A percentile compares a stretch with the other conserved stretches of the same genome.
Conservation (phyloP, 2,797 vertebrate species). For the Rallus crepitans region DNA sequence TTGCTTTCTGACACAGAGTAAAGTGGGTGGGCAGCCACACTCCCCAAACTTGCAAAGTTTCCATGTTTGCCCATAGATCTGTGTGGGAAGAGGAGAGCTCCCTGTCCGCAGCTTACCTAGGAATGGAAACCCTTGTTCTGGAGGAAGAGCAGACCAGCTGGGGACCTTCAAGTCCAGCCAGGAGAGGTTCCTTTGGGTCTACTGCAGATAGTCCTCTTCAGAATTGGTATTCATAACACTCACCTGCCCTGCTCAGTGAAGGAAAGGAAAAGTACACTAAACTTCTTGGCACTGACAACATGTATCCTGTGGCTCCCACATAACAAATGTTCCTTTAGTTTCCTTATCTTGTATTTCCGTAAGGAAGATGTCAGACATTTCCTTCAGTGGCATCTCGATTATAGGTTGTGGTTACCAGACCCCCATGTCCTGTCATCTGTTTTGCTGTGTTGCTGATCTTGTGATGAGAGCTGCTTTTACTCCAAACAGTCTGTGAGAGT, state of each 20-base stretch:
- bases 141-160: neutral
- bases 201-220: neutral
- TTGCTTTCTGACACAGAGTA: neutral
- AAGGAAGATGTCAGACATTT: neutral
- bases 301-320: fast-evolving
- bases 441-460: neutral
- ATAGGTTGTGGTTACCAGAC: neutral
- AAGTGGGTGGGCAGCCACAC: neutral
- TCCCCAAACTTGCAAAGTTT: neutral
- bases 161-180: neutral
- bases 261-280: neutral
- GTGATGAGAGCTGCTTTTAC: neutral
- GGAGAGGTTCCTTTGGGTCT: neutral
- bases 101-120: neutral
- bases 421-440: fast-evolving
- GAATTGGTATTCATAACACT: neutral
- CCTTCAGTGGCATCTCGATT: neutral
- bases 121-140: neutral
- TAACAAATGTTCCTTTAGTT: neutral
- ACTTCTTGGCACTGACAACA: neutral
- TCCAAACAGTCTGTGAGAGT: neutral
- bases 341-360: neutral
- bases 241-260: neutral
- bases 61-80: fast-evolving
- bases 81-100: neutral